phyloP scores from a whole-genome alignment of 2,113 vertebrate genomes.

The Cariama cristata region DNA sequence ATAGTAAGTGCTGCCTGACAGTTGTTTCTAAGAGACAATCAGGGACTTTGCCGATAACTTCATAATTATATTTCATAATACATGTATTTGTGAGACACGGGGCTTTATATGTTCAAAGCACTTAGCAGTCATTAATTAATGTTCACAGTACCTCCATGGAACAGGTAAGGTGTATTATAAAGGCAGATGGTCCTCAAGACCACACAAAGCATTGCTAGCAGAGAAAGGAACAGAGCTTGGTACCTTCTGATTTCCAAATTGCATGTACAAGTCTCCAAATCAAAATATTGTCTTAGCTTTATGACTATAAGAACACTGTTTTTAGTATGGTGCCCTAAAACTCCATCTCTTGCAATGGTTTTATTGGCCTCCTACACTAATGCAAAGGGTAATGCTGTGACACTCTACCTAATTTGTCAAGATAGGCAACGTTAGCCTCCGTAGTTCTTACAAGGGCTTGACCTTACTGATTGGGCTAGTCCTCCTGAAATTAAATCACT shows the following conservation, averaged over 20 bases:
- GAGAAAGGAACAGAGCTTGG: neutral
- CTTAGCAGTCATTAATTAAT: neutral
- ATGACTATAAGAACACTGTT: neutral
- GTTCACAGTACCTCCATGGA: neutral
- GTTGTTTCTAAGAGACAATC: neutral
- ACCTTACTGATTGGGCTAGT: neutral
- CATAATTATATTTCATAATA: constrained; percentile 14
- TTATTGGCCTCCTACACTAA: neutral
- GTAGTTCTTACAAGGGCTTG: neutral
- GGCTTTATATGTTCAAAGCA: neutral
- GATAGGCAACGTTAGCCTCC: neutral
- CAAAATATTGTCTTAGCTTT: neutral
- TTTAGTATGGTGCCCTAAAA: neutral
- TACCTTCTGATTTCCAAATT: neutral
- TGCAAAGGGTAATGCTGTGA: neutral
- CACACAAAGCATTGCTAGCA: neutral
- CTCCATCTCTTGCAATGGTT: neutral
- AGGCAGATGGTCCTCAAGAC: neutral
- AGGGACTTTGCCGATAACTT: constrained; percentile 21
- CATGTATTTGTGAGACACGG: neutral
- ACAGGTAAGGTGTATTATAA: neutral
- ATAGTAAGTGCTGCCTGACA: neutral
- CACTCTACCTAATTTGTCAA: neutral
- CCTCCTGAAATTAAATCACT: constrained; percentile 16
- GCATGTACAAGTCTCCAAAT: neutral